Conservation (phyloP, 2,888 invertebrate genomes). For the Meandrusa payeni region DNA sequence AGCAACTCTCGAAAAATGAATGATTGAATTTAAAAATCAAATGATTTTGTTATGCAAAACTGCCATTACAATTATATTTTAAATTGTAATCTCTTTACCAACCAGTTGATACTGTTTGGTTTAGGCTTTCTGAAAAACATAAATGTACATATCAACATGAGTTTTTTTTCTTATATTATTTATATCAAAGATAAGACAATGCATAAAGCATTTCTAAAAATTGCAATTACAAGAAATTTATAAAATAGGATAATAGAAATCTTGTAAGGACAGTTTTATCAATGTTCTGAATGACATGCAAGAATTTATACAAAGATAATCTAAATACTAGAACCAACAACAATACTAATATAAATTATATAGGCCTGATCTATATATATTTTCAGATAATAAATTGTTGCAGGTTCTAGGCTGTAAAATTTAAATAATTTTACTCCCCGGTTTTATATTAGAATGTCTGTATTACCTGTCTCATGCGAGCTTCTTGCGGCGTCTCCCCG, state of each 20-base stretch:
- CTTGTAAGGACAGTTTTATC: conserved; percentile 51
- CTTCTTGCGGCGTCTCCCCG: conserved; percentile 84
- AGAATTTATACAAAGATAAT: conserved; percentile 40
- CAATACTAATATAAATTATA: conserved; percentile 29
- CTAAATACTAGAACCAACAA: conserved; percentile 50
- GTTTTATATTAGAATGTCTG: neutral
- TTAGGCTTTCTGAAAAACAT: too few relatives aligned
- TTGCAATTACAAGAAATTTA: too few relatives aligned
- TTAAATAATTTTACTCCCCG: neutral
- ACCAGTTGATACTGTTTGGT: too few relatives aligned
- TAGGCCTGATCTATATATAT: conserved; percentile 8
- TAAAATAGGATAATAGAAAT: neutral
- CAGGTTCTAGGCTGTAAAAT: conserved; percentile 43
- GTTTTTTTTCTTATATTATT: too few relatives aligned
- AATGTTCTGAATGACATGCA: conserved; percentile 40
- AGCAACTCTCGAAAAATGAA: conserved; percentile 28
- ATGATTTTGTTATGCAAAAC: conserved; percentile 33
- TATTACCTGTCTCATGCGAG: conserved; percentile 85
- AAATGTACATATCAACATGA: too few relatives aligned
- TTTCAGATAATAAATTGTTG: conserved; percentile 28
- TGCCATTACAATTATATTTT: conserved; percentile 40
- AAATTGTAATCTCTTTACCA: neutral
- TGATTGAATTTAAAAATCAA: conserved; percentile 11
- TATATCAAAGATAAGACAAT: too few relatives aligned
- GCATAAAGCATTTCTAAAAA: too few relatives aligned